phyloP scores from a whole-genome alignment of 2,888 invertebrate genomes.

The Romanomermis culicivorax region DNA sequence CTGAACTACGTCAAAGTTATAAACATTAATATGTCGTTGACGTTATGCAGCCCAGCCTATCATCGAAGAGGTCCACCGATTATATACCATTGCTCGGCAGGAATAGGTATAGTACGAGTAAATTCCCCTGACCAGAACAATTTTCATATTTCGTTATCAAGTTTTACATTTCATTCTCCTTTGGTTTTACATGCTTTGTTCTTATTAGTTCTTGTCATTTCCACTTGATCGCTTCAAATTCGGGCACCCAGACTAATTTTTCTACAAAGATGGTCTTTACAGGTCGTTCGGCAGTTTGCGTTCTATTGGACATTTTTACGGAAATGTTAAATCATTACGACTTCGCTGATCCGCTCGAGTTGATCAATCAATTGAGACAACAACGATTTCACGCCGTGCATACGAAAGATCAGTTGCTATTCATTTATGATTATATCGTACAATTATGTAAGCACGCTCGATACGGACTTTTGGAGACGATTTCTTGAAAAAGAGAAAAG shows the following conservation, averaged over 20 bases:
- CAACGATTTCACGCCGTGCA: neutral
- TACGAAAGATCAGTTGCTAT: neutral
- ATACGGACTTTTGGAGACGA: no score
- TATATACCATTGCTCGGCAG: slow-evolving; percentile 1
- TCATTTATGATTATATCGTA: neutral
- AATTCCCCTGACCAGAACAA: no score
- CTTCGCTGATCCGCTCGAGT: neutral
- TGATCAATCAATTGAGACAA: neutral
- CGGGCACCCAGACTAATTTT: no score
- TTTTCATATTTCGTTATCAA: no score
- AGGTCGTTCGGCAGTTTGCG: neutral
- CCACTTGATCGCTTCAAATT: no score
- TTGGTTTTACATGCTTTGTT: no score
- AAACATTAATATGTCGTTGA: neutral
- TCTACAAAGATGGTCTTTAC: no score
- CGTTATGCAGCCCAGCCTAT: neutral
- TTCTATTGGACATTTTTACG: neutral
- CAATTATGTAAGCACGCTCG: neutral
- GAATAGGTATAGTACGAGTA: neutral
- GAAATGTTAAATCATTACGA: neutral
- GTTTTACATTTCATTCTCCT: no score
- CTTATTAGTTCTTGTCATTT: no score
- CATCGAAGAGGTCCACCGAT: neutral
- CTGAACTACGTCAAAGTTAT: neutral
- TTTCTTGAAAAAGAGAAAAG: no score